phyloP scores from a whole-genome alignment of 2,888 invertebrate genomes.

The Rosalia funebris region DNA sequence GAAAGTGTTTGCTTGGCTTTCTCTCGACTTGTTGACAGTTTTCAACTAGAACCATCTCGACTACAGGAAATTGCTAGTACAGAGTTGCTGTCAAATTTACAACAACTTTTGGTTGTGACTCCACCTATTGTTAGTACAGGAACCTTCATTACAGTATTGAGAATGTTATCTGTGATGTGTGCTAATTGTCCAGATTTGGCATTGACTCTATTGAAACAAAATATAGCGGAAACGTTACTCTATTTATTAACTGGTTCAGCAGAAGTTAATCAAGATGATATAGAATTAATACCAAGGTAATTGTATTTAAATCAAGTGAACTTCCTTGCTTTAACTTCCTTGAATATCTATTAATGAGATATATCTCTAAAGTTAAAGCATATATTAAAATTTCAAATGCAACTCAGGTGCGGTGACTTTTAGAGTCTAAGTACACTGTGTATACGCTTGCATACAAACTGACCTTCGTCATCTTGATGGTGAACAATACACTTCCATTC shows the following conservation, averaged over 20 bases:
- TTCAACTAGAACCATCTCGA: slow-evolving; percentile 89
- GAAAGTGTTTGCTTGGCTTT: slow-evolving; percentile 97
- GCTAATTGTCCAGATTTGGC: slow-evolving; percentile 94
- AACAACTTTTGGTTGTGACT: slow-evolving; percentile 91
- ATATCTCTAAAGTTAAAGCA: slow-evolving; percentile 30
- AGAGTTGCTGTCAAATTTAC: slow-evolving; percentile 89
- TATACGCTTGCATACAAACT: slow-evolving; percentile 50
- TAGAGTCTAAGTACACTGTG: slow-evolving; percentile 49
- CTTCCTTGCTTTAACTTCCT: slow-evolving; percentile 15
- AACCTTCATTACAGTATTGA: slow-evolving; percentile 95
- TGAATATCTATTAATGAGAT: slow-evolving; percentile 7
- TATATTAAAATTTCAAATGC: slow-evolving; percentile 33
- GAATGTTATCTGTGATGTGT: slow-evolving; percentile 97
- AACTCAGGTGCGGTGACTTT: slow-evolving; percentile 51
- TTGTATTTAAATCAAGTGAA: no score
- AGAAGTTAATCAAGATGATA: slow-evolving; percentile 68
- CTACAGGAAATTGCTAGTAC: slow-evolving; percentile 93
- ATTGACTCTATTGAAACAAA: slow-evolving; percentile 89
- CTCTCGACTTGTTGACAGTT: slow-evolving; percentile 95
- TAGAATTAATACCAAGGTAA: slow-evolving; percentile 84
- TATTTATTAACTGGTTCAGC: slow-evolving; percentile 93
- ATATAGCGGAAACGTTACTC: slow-evolving; percentile 94
- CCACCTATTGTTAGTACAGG: slow-evolving; percentile 95
- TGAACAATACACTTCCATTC: no score
- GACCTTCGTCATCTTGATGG: no score